Base-by-base conservation (phyloP, 2,797 vertebrate species). In the Hippocampus kuda region DNA sequence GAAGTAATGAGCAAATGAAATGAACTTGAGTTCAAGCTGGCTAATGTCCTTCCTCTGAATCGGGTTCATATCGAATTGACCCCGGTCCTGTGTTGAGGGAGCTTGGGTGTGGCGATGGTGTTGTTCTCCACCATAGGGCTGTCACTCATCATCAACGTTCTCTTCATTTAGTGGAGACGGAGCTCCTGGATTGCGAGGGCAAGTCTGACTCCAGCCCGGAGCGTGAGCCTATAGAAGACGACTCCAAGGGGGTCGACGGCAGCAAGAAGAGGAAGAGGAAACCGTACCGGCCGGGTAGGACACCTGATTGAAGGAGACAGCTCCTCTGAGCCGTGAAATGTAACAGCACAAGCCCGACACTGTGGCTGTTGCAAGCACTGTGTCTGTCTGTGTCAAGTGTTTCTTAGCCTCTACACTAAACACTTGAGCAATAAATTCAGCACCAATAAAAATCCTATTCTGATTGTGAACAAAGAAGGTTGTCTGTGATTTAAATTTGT, bases 131-230 rank as follows among this genome's bases (percentile, higher is more conserved):
- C 77, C 70, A 62, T 75, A 62, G 76, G 68, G 65, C 75, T 83
- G 83, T 85, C 84, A 77, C 81, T 89, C 83, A 82, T 81, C 79
- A 81, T 85, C 83, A 82, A 4, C 71, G 64, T 70, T 80, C 65
- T 84, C 71, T 81, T 70, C 69, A 57, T 77, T 84, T 77, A 82
- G 70, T 91, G 95, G 96, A 97, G 92, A 91, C 87, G 72, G 96
- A 98, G 85, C 92, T 97, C 72, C 89, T 97, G 85, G 97, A 99
- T 69, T 98, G 94, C 73, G 97, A 99, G 77, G 92, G 88, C 41
- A 99, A 98, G 90, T 99, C 97, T 27, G 97, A 99, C 84, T 97
- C 97, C 24, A 99, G 97, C 87, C 96, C 95, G 9, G 97, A 99
- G 81, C 89, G 95, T 68, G 97, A 99, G 87, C 86, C 90, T 72